phyloP scores from a whole-genome alignment of 2,888 invertebrate species.

The Cybosia mesomella region DNA sequence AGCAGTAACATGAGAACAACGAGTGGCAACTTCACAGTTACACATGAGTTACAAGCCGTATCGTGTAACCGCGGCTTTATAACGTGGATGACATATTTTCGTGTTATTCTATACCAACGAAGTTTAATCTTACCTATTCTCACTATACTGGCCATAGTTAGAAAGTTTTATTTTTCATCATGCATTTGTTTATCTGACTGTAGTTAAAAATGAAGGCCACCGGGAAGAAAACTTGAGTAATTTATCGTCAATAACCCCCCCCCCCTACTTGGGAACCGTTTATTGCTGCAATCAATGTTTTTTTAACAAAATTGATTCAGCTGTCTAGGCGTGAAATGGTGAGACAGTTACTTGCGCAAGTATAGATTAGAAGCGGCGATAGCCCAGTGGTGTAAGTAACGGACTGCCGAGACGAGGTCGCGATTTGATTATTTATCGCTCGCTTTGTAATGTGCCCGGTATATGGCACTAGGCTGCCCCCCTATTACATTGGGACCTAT shows the following conservation, averaged over 20 bases:
- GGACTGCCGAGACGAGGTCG: no score
- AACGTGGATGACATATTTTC: constrained; percentile 13
- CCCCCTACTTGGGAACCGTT: background rate
- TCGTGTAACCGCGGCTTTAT: constrained; percentile 34
- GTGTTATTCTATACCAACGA: constrained; percentile 7
- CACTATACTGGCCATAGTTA: background rate
- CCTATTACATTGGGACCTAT: no score
- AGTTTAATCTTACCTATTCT: constrained; percentile 5
- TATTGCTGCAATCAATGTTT: background rate
- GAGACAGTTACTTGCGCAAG: background rate
- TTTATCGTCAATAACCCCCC: background rate
- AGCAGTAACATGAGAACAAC: constrained; percentile 41
- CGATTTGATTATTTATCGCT: no score
- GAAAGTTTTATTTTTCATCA: background rate
- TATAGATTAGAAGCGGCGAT: no score
- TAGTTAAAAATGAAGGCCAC: background rate
- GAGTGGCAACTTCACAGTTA: constrained; percentile 52
- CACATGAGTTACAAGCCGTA: constrained; percentile 38
- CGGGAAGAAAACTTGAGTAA: background rate
- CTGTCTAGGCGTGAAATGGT: background rate
- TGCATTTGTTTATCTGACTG: background rate
- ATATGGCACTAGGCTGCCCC: no score
- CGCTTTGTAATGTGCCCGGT: no score
- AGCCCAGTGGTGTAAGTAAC: no score
- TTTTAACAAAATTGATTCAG: background rate